Base-by-base conservation (phyloP, 2,888 invertebrate genomes). In the Mythimna vitellina region DNA sequence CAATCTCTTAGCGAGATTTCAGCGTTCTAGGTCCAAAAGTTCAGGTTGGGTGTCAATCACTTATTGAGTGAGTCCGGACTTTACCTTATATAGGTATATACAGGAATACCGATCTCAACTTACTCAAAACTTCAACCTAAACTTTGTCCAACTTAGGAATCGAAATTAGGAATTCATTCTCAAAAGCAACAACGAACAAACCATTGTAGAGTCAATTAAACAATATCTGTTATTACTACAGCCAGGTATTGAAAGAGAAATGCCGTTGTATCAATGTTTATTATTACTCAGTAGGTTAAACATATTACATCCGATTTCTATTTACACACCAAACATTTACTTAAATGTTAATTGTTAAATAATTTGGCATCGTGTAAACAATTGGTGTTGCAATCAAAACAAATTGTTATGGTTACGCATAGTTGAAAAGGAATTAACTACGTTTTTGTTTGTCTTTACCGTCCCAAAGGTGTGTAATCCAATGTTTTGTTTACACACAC, bases 331-430 rank as follows among this genome's bases (percentile, higher is more conserved):
- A 80, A 82, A 82, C 80, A 69, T 79, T 78, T 82, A 78, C 73
- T 29, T 57, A 22, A 14, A 57, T 63, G 83, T 67, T 82, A 67
- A 80, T 80, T 79, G 80, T 57, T 74, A 58, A 80, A 82, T 80
- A 80, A 82, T 82, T 79, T 61, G 60, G 57, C 80, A 70, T 69
- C 78, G 82, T 80, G 56, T 73, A 65, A 78, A 58, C 80, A 80
- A 82, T 78, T 67, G 65, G 22, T 82, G 73, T 64, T 66, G 69
- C 74, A 74, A 79, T 79, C 64, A 80, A 70, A 82, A 82, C 61
- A 70, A 80, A 80, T 80, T 80, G 83, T 80, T 82, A 79, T 80
- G 25, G 56, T 57, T 46, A 17, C 29, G 49, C 12, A 58, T 78
- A 68, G 67, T 80, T 82, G 29, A 70, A 51, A 32, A 53, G 58